Conservation (phyloP, 2,888 invertebrate genomes). For the Miltochrista miniata region DNA sequence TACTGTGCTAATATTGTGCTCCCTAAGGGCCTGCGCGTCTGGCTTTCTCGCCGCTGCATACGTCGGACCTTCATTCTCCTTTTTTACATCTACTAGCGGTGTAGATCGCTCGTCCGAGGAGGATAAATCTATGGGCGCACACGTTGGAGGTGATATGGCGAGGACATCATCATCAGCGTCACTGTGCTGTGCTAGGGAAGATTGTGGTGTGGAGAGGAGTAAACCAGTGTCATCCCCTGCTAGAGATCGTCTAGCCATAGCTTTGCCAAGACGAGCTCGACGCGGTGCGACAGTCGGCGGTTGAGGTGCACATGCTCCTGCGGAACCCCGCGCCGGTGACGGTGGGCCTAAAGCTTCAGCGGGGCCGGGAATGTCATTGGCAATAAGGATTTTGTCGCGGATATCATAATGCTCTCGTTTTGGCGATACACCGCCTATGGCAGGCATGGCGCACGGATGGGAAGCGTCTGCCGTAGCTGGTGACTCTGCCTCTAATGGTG, state of each 20-base stretch:
- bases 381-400: slow-evolving; percentile 66
- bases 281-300: slow-evolving; percentile 76
- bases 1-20: slow-evolving; percentile 58
- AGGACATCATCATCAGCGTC: slow-evolving; percentile 80
- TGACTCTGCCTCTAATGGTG: slow-evolving; percentile 68
- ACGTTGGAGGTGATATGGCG: slow-evolving; percentile 74
- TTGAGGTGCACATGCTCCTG: slow-evolving; percentile 86
- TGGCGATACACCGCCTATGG: slow-evolving; percentile 75
- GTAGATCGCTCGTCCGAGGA: slow-evolving; percentile 77
- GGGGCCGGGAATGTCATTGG: slow-evolving; percentile 62
- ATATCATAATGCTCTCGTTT: slow-evolving; percentile 72
- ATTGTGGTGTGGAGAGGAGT: slow-evolving; percentile 62
- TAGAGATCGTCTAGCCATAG: slow-evolving; percentile 86
- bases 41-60: slow-evolving; percentile 64
- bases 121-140: slow-evolving; percentile 75
- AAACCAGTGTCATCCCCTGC: slow-evolving; percentile 81
- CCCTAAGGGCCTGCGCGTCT: slow-evolving; percentile 72
- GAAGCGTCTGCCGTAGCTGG: slow-evolving; percentile 71
- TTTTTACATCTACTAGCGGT: slow-evolving; percentile 74
- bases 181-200: slow-evolving; percentile 62
- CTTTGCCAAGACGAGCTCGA: slow-evolving; percentile 82
- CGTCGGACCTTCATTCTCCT: slow-evolving; percentile 76
- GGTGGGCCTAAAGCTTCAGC: slow-evolving; percentile 83
- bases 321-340: slow-evolving; percentile 87
- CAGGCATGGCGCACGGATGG: slow-evolving; percentile 67